Base-by-base conservation (phyloP, 2,113 vertebrate genomes). In the Axis porcinus region DNA sequence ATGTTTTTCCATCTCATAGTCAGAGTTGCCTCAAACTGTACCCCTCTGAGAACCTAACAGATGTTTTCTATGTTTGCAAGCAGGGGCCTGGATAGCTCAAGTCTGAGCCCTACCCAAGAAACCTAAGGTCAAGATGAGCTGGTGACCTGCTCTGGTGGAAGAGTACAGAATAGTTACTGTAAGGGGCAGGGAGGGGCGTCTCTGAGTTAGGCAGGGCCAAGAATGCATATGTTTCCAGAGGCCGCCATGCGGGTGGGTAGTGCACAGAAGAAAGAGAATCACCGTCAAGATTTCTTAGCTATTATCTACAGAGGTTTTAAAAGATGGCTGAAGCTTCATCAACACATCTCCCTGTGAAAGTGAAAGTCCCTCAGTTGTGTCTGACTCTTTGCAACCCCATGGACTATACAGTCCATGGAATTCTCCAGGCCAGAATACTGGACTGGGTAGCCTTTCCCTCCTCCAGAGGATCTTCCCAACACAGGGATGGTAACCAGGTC, bases 231-330 rank as follows among this genome's bases (percentile, higher is more conserved):
- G 30, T 15, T 74, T 45, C 64, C 21, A 19, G 17, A 4, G 17
- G 47, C 3, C 25, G 2, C 23, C 3, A 3, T 1, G 8, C 3
- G 9, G 14, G 21, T 4, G 9, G 14, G 21, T 11, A 25, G 52
- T 67, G 6, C 3, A 4, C 74, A 57, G 11, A 57, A 89, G 50
- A 86, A 17, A 60, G 14, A 52, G 50, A 76, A 43, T 23, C 14
- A 23, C 10, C 50, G 55, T 30, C 7, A 11, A 43, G 36, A 14
- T n/a, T 78, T 88, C 13, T 67, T 57, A 70, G 17, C 50, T 67
- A 12, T 52, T 45, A 3, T 19, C 27, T 62, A 25, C 40, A 23
- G 9, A 40, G 30, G 11, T 74, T 89, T 90, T 89, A 14, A 86
- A 55, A 89, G 58, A 84, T 43, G 15, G 60, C 55, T 90, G 67